Conservation (phyloP, 2,797 vertebrate genomes). For the Lepus townsendii region DNA sequence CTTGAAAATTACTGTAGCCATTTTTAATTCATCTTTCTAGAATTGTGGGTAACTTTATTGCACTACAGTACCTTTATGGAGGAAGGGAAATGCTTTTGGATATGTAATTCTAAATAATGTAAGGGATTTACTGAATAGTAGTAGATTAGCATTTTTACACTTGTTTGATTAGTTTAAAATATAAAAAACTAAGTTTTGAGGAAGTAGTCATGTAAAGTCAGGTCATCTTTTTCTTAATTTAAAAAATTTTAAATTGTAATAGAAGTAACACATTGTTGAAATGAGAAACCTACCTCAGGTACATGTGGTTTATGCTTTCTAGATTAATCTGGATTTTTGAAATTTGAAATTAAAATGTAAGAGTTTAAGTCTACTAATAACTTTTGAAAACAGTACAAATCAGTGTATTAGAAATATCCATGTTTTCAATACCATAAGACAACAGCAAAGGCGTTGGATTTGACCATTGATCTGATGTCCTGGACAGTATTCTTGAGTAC, state of each 20-base stretch:
- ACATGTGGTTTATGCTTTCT: slow-evolving; percentile 59
- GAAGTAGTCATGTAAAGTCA: not conserved
- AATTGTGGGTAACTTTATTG: slow-evolving; percentile 45
- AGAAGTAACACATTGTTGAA: slow-evolving; percentile 57
- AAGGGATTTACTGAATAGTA: slow-evolving; percentile 42
- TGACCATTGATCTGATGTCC: not conserved
- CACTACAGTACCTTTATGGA: not conserved
- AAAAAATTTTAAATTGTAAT: slow-evolving; percentile 34
- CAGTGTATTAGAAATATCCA: not conserved
- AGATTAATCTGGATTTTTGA: slow-evolving; percentile 60
- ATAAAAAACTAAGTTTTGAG: slow-evolving; percentile 36
- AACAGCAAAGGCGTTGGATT: not conserved
- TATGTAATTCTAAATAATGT: slow-evolving; percentile 31
- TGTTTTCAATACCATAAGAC: not conserved
- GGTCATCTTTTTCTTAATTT: not conserved
- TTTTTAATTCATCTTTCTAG: slow-evolving; percentile 39
- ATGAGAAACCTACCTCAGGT: slow-evolving; percentile 67
- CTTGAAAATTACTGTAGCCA: not conserved
- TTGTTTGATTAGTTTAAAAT: slow-evolving; percentile 45
- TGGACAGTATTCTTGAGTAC: not conserved
- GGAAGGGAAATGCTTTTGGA: not conserved
- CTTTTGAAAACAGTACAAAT: slow-evolving; percentile 23
- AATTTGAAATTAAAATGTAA: slow-evolving; percentile 61
- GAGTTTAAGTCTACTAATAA: slow-evolving; percentile 36
- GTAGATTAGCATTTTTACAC: slow-evolving; percentile 27